Percentiles rank a stretch among this genome's conserved stretches.
Conservation (phyloP, 2,797 vertebrate genomes). For the Chaunax sp. region DNA sequence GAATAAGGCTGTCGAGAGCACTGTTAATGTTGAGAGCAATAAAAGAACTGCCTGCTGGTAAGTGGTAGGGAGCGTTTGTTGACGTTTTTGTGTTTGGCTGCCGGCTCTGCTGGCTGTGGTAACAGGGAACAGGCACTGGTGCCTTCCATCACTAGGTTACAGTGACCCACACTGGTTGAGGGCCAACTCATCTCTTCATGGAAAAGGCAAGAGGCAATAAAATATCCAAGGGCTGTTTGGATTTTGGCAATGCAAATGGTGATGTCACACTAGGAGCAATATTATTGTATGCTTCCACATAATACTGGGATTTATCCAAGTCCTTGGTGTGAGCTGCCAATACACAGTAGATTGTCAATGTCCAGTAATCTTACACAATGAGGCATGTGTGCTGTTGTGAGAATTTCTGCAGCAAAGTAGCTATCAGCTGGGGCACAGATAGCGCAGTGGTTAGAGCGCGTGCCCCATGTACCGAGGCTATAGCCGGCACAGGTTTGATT, state of each 20-base stretch:
- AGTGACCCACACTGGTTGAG: slow-evolving; percentile 79
- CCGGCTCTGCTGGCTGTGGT: slow-evolving; percentile 60
- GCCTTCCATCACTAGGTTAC: slow-evolving; percentile 81
- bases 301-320: slow-evolving; percentile 24
- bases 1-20: slow-evolving; percentile 20
- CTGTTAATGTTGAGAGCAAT: slow-evolving; percentile 28
- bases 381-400: neutral
- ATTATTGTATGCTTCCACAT: slow-evolving; percentile 23
- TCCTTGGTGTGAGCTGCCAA: slow-evolving; percentile 8
- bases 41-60: slow-evolving; percentile 45
- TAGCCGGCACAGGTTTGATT: too few species aligned
- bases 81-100: slow-evolving; percentile 59
- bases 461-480: too few species aligned
- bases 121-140: slow-evolving; percentile 70
- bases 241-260: slow-evolving; percentile 24
- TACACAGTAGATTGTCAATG: neutral
- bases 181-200: slow-evolving; percentile 51
- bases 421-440: too few species aligned
- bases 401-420: neutral
- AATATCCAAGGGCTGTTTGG: slow-evolving; percentile 40
- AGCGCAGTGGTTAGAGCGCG: too few species aligned
- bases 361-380: neutral
- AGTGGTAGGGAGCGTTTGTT: slow-evolving; percentile 65
- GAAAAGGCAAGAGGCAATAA: slow-evolving; percentile 56
- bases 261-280: slow-evolving; percentile 22